Percentiles rank a stretch among this genome's conserved stretches.
Conservation (phyloP, 1,140 invertebrate genomes). For the Patella vulgata region DNA sequence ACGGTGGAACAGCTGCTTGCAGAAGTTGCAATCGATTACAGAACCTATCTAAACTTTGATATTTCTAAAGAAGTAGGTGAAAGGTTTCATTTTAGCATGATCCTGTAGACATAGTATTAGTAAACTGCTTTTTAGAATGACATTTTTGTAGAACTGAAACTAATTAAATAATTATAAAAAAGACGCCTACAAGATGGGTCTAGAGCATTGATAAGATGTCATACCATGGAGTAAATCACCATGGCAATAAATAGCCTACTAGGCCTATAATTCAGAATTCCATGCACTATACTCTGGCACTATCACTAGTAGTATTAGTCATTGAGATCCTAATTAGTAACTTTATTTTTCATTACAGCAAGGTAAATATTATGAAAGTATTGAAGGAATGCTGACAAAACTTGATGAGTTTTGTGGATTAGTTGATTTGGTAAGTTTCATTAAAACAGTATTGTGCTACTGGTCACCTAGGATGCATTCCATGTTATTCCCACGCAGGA, state of each 20-base stretch:
- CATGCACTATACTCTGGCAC: no score
- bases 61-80: slow-evolving; percentile 24
- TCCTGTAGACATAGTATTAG: background rate
- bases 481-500: no score
- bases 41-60: slow-evolving; percentile 27
- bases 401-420: slow-evolving; percentile 58
- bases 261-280: no score
- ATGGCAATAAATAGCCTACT: background rate
- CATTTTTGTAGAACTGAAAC: background rate
- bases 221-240: background rate
- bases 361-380: slow-evolving; percentile 47
- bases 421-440: slow-evolving; percentile 54
- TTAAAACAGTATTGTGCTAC: no score
- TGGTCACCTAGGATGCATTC: no score
- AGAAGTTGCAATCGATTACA: slow-evolving; percentile 28
- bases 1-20: slow-evolving; percentile 10
- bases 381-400: slow-evolving; percentile 58
- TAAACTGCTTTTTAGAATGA: background rate
- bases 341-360: slow-evolving; percentile 38
- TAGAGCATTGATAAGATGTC: background rate
- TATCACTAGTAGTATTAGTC: background rate
- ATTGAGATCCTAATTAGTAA: background rate
- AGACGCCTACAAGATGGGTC: background rate
- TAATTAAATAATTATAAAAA: background rate
- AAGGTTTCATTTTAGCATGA: no score